Evolutionary conservation across 2,888 invertebrate species (phyloP), one percentile per base, ranked within the genome.

Genomic region (Amphiduros pacificus): DNA sequence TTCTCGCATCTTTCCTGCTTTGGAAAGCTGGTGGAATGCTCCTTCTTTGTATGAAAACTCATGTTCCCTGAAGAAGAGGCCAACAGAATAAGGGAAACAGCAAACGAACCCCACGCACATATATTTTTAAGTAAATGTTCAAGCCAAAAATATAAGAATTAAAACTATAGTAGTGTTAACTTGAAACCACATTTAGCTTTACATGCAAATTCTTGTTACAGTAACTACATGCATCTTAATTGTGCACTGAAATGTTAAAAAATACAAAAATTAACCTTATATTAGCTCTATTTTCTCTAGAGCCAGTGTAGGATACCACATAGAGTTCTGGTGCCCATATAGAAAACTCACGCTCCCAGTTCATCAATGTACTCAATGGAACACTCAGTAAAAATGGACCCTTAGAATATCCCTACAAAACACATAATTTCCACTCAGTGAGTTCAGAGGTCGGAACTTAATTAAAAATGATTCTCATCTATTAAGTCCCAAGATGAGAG

Each of bases 261-360:
- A 11, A 11, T 36, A 44, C 44, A n/a, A n/a, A 44, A 44, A 9
- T 60, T 24, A 29, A 71, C 70, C 71, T 64, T 41, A 71, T 68
- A 22, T 71, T 63, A 20, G 40, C 24, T 9, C 73, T 29, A 31
- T 62, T 62, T 1, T 67, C 68, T 59, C 67, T 69, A 14, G 31
- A 49, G 2, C 71, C 71, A 6, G 48, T 60, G 53, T 71, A 71
- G 2, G 69, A 69, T 36, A 71, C 64, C 11, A 71, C 71, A 51
- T 71, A 71, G 41, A 71, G 22, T 2, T 71, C 71, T 6, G 71
- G 71, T 2, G 70, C 71, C 71, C 71, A 71, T 51, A 70, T 68
- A 62, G 70, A 66, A 63, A 71, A 71, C 56, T 71, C 71, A 24
- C 71, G 32, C 55, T 71, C 71, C 71, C 71, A 71, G 61, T 71